Base-by-base conservation (phyloP, 1,140 invertebrate genomes). In the Saccostrea echinata region DNA sequence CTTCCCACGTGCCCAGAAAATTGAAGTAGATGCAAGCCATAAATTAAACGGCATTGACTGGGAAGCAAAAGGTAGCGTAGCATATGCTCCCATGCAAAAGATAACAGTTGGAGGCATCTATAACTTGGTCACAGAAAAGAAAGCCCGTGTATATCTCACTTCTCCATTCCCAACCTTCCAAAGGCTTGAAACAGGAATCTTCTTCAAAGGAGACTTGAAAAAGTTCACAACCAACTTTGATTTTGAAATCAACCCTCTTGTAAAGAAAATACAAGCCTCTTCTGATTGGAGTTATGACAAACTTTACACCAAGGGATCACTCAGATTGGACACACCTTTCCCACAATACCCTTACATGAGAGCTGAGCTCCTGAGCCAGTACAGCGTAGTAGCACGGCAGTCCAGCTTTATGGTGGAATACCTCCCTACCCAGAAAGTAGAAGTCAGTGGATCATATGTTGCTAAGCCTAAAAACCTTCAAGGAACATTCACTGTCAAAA, bases 111-210 rank as follows among this genome's bases (percentile, higher is more conserved):
- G 81, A 27, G 52, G 82, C 0, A 83, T 30, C 18, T 88, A 90
- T 33, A 82, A 89, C 11, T 80, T 89, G 57, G 86, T 90, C 55
- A 71, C 76, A 13, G 86, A 86, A 16, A 91, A 91, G 57, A 43
- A 88, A 6, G 82, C 82, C 24, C 24, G 84, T 13, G 33, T 91
- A 35, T 55, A 71, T 52, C 35, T 91, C 27, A 88, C 84, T 33
- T 86, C 90, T 53, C 88, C 91, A 27, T 90, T 91, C 80, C 88
- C 86, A 87, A 86, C 90, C 21, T 89, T 91, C 64, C 76, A 84
- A n/a, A 87, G 86, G 13, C n/a, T 91, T 21, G 84, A 86, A 24
- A 88, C 86, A 12, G 88, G 86, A 13, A 80, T 90, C 51, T 84
- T 64, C 9, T 86, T 91, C 11, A 88, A 89, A 51, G 86, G 87